Evolutionary conservation across 2,888 invertebrate genomes (phyloP), one percentile per base, ranked within the genome.

Genomic region (Drosophila robusta): DNA sequence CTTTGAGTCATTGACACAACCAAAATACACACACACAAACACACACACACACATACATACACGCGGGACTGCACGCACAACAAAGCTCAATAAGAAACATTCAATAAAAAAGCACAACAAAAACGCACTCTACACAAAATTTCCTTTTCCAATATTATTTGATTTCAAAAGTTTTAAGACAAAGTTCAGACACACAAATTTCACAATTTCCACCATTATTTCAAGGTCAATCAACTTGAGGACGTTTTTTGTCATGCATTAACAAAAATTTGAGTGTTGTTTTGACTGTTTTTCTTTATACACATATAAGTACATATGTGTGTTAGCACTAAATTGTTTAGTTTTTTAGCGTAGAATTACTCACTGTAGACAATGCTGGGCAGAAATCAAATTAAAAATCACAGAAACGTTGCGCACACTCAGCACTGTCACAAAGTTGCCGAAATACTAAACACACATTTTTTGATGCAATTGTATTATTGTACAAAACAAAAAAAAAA

Each of bases 381-480:
- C 22, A 61, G 22, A 51, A 26, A 39, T 39, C n/a, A 49, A 45
- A 57, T 57, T 41, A 61, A 51, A 74, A 73, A 78, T 81, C 67
- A 58, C 65, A 71, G 63, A 65, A 80, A 68, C 83, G 78, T 80
- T 85, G 78, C 77, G 78, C 74, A 76, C 70, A 74, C 78, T 78
- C 78, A 84, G 85, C 80, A 63, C 85, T 73, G 83, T 76, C 83
- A 78, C 80, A 84, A 85, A 87, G 84, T 87, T 85, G 78, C 88
- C 84, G 86, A 85, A 85, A 85, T 85, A 85, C 69, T 85, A 87
- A 85, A 72, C 82, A 78, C 79, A 85, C 77, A 72, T 75, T 81
- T 81, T 81, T 84, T 84, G 75, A 85, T 85, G 84, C 84, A 85
- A 87, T 87, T 85, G 80, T 83, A 71, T 86, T 80, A 74, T 74